A percentile compares a stretch with the other conserved stretches of the same genome.
Evolutionary conservation across 1,140 invertebrate genomes (phyloP).

Genomic region (Microplitis demolitor): DNA sequence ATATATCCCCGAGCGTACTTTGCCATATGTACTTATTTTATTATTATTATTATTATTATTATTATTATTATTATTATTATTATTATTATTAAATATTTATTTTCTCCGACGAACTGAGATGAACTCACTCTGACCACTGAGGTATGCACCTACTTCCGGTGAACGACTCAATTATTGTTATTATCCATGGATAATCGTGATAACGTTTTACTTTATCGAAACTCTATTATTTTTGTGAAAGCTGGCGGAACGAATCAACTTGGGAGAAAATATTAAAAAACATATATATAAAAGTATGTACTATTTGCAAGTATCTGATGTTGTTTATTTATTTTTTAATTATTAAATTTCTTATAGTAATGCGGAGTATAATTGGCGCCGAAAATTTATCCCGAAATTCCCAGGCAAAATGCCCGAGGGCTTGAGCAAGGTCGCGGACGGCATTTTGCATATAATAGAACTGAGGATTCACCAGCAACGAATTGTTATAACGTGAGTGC

Average conservation of each 20-base stretch:
- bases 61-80: not conserved
- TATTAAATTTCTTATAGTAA: not conserved
- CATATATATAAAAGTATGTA: too few relatives aligned
- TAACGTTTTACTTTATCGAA: conserved; percentile 23
- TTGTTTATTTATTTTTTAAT: not conserved
- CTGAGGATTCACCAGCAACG: conserved; percentile 5
- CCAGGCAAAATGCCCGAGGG: not conserved
- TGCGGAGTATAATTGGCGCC: not conserved
- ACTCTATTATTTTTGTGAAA: conserved; percentile 39
- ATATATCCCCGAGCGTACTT: conserved; percentile 21
- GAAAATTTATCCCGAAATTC: not conserved
- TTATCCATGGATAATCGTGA: conserved; percentile 19
- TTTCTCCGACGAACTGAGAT: not conserved
- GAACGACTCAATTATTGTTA: conserved; percentile 10
- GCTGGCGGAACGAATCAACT: conserved; percentile 30
- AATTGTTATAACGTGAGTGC: conserved; percentile 11
- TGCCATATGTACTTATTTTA: not conserved
- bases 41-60: not conserved
- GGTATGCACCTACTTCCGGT: conserved; percentile 19
- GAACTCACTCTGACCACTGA: conserved; percentile 23
- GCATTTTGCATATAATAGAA: conserved; percentile 46
- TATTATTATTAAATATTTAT: too few relatives aligned
- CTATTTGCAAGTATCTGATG: too few relatives aligned
- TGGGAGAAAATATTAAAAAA: not conserved
- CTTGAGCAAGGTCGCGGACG: conserved; percentile 34